Percentiles rank a stretch among this genome's conserved stretches.
These are phyloP conservation scores for Empidonax alnorum DNA, from an alignment of 2,113 vertebrate species.

Conservation along the genomic window DNA sequence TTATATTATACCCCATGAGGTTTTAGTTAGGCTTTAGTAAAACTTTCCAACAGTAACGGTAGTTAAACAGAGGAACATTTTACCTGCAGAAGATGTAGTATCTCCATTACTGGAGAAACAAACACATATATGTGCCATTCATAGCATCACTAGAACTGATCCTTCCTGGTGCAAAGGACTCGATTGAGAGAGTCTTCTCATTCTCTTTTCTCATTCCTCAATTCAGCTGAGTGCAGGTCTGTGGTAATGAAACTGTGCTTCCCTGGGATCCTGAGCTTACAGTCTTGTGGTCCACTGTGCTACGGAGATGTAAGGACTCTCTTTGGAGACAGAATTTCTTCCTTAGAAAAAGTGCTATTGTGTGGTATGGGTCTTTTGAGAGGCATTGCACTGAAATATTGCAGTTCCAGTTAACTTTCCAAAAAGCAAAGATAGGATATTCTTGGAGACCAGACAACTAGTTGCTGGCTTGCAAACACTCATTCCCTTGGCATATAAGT, in stretches of 20 bases:
- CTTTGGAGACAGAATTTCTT: not conserved
- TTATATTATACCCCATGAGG: not conserved
- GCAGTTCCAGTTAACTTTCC: not conserved
- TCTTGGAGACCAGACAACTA: not conserved
- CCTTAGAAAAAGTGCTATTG: not conserved
- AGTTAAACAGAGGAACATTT: not conserved
- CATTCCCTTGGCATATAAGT: not conserved
- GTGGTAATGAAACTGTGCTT: not conserved
- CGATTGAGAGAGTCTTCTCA: rapidly evolving
- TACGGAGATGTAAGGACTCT: not conserved
- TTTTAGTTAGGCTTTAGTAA: not conserved
- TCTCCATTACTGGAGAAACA: not conserved
- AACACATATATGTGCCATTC: not conserved
- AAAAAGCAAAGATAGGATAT: rapidly evolving
- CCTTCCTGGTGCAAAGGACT: not conserved
- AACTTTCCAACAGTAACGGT: not conserved
- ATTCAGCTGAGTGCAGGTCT: not conserved
- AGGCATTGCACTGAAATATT: not conserved
- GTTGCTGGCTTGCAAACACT: not conserved
- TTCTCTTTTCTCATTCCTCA: not conserved
- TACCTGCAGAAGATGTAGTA: not conserved
- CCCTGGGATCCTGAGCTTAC: not conserved
- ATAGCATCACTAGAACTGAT: not conserved
- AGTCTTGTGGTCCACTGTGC: not conserved
- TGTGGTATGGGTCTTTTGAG: not conserved